Evolutionary conservation across 2,113 vertebrate genomes (phyloP).

Genomic region (Marcusenius ussheri): DNA sequence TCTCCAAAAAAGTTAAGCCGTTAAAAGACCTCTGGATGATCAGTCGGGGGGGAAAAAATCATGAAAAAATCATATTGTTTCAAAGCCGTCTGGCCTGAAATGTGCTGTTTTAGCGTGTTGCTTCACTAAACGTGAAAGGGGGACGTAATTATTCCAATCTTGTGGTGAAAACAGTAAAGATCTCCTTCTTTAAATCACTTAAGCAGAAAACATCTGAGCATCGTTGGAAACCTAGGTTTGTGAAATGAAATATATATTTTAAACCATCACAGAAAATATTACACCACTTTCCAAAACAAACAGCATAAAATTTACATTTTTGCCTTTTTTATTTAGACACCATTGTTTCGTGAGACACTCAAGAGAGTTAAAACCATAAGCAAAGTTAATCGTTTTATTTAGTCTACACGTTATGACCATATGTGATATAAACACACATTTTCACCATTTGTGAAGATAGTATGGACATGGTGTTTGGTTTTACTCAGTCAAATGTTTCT

Average conservation of each 20-base stretch:
- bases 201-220: conserved; percentile 61
- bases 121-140: conserved; percentile 48
- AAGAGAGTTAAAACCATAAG: conserved; percentile 30
- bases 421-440: conserved; percentile 45
- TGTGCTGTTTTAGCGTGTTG: conserved; percentile 36
- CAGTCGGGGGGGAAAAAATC: conserved; percentile 47
- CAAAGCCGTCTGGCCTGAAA: conserved; percentile 47
- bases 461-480: conserved; percentile 59
- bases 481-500: conserved; percentile 49
- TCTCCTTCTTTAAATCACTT: conserved; percentile 63
- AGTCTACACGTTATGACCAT: conserved; percentile 29
- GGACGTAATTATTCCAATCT: conserved; percentile 58
- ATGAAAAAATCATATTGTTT: conserved; percentile 45
- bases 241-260: conserved; percentile 59
- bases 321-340: conserved; percentile 33
- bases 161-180: conserved; percentile 59
- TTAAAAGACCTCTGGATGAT: conserved; percentile 40
- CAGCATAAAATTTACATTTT: conserved; percentile 21
- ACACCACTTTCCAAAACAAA: conserved; percentile 42
- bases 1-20: conserved; percentile 6
- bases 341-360: conserved; percentile 49
- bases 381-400: conserved; percentile 45
- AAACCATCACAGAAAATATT: conserved; percentile 60
- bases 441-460: conserved; percentile 49
- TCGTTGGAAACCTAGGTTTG: conserved; percentile 66